phyloP scores from a whole-genome alignment of 2,888 invertebrate species.

The Heliconius sara region DNA sequence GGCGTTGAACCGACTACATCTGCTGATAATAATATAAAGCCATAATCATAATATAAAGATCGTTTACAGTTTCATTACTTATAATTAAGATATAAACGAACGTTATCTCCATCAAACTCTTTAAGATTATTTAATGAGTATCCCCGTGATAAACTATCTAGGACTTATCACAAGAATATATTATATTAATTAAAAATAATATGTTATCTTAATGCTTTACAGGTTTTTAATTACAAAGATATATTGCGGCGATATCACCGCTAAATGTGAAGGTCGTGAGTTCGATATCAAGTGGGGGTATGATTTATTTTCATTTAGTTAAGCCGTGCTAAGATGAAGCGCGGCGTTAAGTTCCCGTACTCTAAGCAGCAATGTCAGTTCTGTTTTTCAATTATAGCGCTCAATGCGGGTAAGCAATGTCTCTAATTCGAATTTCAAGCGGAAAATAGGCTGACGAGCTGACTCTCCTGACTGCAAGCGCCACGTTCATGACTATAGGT shows the following conservation, averaged over 20 bases:
- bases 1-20: constrained; percentile 1
- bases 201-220: constrained; percentile 27
- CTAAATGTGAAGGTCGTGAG: not conserved
- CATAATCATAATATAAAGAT: constrained; percentile 15
- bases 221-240: constrained; percentile 30
- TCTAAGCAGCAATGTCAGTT: not conserved
- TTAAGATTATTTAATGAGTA: constrained; percentile 19
- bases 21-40: not conserved
- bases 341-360: not conserved
- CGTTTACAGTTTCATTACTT: constrained; percentile 23
- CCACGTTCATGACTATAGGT: too few species aligned
- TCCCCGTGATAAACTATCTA: constrained; percentile 34
- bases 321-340: not conserved
- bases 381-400: too few species aligned
- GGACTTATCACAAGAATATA: constrained; percentile 28
- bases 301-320: not conserved
- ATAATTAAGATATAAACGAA: constrained; percentile 19
- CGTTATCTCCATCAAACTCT: constrained; percentile 19
- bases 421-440: too few species aligned
- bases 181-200: constrained; percentile 43
- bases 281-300: too few species aligned
- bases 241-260: not conserved
- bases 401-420: too few species aligned
- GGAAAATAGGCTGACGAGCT: too few species aligned
- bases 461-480: too few species aligned